Percentiles rank a stretch among this genome's conserved stretches.
Conservation (phyloP, 2,888 invertebrate genomes). For the Limenitis camilla region DNA sequence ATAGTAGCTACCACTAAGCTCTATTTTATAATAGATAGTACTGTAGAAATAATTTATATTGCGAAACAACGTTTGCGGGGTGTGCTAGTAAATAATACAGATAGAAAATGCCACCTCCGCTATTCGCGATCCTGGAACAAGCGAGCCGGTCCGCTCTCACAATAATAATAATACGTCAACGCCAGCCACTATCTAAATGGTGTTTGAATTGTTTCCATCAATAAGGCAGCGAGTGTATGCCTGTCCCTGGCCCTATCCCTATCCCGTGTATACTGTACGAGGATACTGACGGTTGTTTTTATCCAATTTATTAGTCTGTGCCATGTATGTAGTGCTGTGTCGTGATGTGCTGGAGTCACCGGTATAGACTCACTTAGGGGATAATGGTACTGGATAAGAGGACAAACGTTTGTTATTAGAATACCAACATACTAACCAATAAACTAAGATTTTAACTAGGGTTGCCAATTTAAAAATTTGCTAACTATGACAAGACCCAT, state of each 20-base stretch:
- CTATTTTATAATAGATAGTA: too few species aligned
- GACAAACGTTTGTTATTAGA: too few species aligned
- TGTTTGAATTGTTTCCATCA: conserved; percentile 73
- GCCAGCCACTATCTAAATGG: conserved; percentile 70
- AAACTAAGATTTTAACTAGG: too few species aligned
- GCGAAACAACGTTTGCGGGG: too few species aligned
- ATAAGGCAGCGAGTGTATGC: conserved; percentile 57
- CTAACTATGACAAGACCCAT: too few species aligned
- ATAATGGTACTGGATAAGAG: too few species aligned
- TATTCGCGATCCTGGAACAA: conserved; percentile 7
- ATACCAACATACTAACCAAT: too few species aligned
- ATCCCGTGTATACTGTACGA: too few species aligned
- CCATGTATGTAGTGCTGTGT: conserved; percentile 3
- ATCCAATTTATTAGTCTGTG: conserved; percentile 35
- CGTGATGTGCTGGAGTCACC: conserved; percentile 4
- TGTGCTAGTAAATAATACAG: not conserved
- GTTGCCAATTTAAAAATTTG: too few species aligned
- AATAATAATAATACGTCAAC: conserved; percentile 71
- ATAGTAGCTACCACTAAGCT: too few species aligned
- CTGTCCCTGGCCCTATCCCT: conserved; percentile 30
- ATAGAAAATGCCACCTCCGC: not conserved
- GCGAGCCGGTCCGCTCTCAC: conserved; percentile 30
- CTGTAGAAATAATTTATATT: too few species aligned
- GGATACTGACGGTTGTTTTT: conserved; percentile 41
- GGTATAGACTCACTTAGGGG: not conserved